Conservation (phyloP, 2,888 invertebrate genomes). For the Tuberolachnus salignus region DNA sequence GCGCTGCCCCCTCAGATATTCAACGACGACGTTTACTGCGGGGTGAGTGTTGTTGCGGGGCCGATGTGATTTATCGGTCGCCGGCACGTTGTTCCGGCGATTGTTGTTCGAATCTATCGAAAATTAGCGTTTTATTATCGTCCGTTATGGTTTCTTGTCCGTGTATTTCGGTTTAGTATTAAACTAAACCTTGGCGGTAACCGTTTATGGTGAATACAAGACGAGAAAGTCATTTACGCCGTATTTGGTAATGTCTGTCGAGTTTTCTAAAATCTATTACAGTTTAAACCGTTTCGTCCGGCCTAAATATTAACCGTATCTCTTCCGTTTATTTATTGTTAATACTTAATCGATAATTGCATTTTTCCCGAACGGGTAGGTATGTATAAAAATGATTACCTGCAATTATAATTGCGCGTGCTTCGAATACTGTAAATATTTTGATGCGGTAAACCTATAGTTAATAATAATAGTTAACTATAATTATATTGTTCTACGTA, state of each 20-base stretch:
- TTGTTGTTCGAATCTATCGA: not conserved
- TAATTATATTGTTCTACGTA: too few species aligned
- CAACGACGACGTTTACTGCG: slow-evolving; percentile 89
- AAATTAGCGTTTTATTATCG: not conserved
- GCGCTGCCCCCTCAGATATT: slow-evolving; percentile 94
- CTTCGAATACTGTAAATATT: too few species aligned
- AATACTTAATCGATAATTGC: too few species aligned
- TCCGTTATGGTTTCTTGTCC: too few species aligned
- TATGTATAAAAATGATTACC: too few species aligned
- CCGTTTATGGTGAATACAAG: not conserved
- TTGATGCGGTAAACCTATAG: too few species aligned
- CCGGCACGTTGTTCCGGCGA: not conserved
- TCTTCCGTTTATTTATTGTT: not conserved
- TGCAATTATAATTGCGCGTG: too few species aligned
- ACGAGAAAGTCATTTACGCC: slow-evolving; percentile 15
- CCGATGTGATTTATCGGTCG: not conserved
- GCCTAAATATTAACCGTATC: too few species aligned
- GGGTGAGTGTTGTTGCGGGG: slow-evolving; percentile 72
- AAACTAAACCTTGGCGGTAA: not conserved
- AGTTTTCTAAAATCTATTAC: not conserved
- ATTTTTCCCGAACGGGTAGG: too few species aligned
- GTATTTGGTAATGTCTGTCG: slow-evolving; percentile 18
- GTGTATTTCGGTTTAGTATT: too few species aligned
- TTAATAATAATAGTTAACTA: too few species aligned
- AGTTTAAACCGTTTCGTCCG: not conserved